Percentiles rank a stretch among this genome's conserved stretches.
Conservation (phyloP, 2,888 invertebrate genomes). For the Cryptocephalus primarius region DNA sequence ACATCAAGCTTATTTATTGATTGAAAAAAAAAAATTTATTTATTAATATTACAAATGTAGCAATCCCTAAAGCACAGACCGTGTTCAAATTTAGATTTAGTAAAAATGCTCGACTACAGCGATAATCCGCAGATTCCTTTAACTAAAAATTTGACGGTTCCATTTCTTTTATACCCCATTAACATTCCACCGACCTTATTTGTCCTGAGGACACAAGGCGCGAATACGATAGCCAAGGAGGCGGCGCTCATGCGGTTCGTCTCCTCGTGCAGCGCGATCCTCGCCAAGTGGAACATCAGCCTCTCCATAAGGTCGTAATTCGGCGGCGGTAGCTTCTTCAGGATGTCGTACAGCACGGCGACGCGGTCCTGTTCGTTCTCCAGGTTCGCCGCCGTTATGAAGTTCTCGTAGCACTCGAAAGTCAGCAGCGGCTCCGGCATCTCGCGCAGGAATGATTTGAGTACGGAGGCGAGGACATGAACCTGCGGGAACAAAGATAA, state of each 20-base stretch:
- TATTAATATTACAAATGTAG: no score
- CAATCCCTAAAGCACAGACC: no score
- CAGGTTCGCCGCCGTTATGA: conserved; percentile 78
- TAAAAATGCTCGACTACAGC: no score
- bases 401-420: conserved; percentile 90
- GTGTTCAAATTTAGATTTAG: no score
- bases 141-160: no score
- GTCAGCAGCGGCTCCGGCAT: conserved; percentile 89
- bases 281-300: conserved; percentile 82
- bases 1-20: no score
- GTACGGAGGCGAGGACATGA: conserved; percentile 80
- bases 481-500: conserved; percentile 36
- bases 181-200: conserved; percentile 45
- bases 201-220: conserved; percentile 85
- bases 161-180: no score
- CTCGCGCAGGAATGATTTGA: conserved; percentile 83
- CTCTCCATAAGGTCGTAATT: conserved; percentile 88
- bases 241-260: conserved; percentile 88
- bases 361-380: conserved; percentile 72
- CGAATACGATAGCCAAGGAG: conserved; percentile 87
- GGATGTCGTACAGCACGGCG: conserved; percentile 72
- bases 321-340: conserved; percentile 79
- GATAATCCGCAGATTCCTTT: no score
- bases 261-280: conserved; percentile 76
- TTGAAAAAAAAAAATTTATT: no score